phyloP scores from a whole-genome alignment of 2,797 vertebrate genomes.

The Manis pentadactyla region DNA sequence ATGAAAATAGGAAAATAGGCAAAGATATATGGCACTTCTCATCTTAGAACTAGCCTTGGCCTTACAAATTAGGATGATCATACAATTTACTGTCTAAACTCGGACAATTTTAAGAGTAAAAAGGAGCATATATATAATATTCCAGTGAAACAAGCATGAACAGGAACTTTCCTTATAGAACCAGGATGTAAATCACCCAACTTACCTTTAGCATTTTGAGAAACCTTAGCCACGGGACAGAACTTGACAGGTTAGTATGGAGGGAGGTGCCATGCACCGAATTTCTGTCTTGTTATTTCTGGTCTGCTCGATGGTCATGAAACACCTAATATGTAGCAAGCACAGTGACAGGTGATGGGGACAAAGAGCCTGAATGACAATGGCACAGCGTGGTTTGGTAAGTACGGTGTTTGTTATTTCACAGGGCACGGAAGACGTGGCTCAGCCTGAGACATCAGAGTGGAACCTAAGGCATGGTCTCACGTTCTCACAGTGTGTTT shows the following conservation, averaged over 20 bases:
- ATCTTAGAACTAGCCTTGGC: not conserved
- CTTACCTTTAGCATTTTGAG: too few relatives aligned
- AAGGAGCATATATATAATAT: not conserved
- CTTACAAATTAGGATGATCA: not conserved
- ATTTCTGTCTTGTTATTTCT: not conserved
- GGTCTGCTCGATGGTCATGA: rapidly evolving
- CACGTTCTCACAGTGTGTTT: rapidly evolving
- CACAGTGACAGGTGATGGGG: rapidly evolving
- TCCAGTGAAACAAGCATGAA: not conserved
- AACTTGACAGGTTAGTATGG: too few relatives aligned
- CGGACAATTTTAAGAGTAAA: not conserved
- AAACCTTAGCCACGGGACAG: rapidly evolving
- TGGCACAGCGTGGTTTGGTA: rapidly evolving
- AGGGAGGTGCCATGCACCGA: rapidly evolving
- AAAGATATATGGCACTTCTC: rapidly evolving
- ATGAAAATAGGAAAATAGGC: not conserved
- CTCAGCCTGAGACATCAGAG: not conserved
- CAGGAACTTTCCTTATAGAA: not conserved
- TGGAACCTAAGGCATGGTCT: too few relatives aligned
- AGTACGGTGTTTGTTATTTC: rapidly evolving
- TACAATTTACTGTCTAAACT: not conserved
- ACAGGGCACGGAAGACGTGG: rapidly evolving
- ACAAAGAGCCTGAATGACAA: rapidly evolving
- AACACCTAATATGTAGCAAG: too few relatives aligned
- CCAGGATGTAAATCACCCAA: rapidly evolving